These are phyloP conservation scores for Butorides virescens DNA, from an alignment of 2,113 vertebrate genomes.

Conservation along the genomic window DNA sequence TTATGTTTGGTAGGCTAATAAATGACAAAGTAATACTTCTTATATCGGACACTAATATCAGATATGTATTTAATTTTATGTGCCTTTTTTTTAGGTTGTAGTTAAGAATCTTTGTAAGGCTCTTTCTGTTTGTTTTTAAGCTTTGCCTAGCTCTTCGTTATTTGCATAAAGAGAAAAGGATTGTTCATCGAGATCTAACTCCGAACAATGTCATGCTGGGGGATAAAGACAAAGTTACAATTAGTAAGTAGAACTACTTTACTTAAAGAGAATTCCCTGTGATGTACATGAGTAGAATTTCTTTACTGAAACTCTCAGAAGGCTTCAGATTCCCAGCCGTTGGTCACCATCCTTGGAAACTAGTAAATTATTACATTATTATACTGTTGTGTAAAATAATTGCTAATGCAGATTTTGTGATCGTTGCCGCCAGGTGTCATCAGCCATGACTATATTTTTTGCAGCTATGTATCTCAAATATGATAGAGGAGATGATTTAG, in stretches of 20 bases:
- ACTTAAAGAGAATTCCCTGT: background rate
- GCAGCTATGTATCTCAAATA: background rate
- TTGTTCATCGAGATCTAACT: slow-evolving; percentile 86
- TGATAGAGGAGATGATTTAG: background rate
- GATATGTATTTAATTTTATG: background rate
- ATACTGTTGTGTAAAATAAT: background rate
- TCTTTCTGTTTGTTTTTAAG: slow-evolving; percentile 66
- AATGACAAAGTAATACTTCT: background rate
- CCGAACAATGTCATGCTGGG: slow-evolving; percentile 89
- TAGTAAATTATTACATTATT: background rate
- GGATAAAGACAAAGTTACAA: slow-evolving; percentile 86
- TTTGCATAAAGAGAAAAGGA: slow-evolving; percentile 90
- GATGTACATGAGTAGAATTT: background rate
- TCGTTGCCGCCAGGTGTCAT: background rate
- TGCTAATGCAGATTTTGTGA: background rate
- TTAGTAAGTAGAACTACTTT: slow-evolving; percentile 78
- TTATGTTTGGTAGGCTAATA: background rate
- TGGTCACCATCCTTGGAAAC: background rate
- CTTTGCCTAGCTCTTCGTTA: slow-evolving; percentile 88
- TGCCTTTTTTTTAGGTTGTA: background rate
- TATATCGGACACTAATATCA: background rate
- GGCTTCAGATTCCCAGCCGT: background rate
- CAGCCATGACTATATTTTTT: background rate
- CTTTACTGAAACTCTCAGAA: background rate
- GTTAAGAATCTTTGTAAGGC: background rate